These are phyloP conservation scores for Mimas tiliae DNA, from an alignment of 2,888 invertebrate genomes.

Conservation along the genomic window DNA sequence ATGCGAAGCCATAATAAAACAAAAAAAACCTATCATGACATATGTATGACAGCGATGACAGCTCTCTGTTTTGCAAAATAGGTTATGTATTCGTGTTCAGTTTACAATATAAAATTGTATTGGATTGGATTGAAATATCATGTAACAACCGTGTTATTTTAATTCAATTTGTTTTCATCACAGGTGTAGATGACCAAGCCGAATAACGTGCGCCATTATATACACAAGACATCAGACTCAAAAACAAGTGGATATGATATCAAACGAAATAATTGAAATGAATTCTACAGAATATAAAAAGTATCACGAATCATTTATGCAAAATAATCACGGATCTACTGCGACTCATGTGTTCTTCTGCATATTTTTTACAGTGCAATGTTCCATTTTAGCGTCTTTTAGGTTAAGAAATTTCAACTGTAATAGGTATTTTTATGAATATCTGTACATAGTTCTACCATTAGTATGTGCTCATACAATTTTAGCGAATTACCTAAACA, in stretches of 20 bases:
- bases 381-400: slow-evolving; percentile 57
- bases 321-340: slow-evolving; percentile 82
- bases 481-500: slow-evolving; percentile 61
- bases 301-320: slow-evolving; percentile 81
- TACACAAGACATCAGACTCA: too few species aligned
- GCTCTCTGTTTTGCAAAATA: too few species aligned
- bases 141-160: too few species aligned
- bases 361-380: slow-evolving; percentile 71
- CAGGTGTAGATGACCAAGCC: too few species aligned
- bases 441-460: slow-evolving; percentile 82
- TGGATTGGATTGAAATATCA: too few species aligned
- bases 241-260: background rate
- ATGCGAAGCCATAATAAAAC: too few species aligned
- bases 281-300: slow-evolving; percentile 69
- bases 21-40: too few species aligned
- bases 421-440: slow-evolving; percentile 79
- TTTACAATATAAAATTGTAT: too few species aligned
- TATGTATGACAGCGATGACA: too few species aligned
- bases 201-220: background rate
- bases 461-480: slow-evolving; percentile 84
- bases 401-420: slow-evolving; percentile 38
- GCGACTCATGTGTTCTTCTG: slow-evolving; percentile 77
- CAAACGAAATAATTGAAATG: slow-evolving; percentile 45
- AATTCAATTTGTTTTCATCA: too few species aligned
- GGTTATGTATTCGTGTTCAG: too few species aligned